Conservation (phyloP, 2,888 invertebrate species). For the Oxycera nigricornis region DNA sequence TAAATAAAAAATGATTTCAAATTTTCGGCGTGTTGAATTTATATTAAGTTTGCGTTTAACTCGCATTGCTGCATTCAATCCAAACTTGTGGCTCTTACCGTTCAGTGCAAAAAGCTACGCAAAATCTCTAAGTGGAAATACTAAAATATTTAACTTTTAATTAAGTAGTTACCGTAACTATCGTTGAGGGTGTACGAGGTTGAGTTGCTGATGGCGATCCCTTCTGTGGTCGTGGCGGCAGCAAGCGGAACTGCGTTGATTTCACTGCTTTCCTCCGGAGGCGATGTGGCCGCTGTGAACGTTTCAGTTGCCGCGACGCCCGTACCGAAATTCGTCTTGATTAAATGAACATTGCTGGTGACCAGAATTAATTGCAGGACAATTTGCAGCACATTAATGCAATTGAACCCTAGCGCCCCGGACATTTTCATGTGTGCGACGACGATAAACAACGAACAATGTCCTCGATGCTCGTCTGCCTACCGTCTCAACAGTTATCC, state of each 20-base stretch:
- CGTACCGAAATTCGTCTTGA: slow-evolving; percentile 40
- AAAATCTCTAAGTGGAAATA: not conserved
- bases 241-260: slow-evolving; percentile 8
- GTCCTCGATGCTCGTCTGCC: slow-evolving; percentile 24
- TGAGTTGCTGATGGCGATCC: slow-evolving; percentile 15
- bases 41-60: too few species aligned
- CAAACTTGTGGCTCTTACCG: too few species aligned
- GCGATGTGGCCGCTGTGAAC: not conserved
- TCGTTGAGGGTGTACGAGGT: slow-evolving; percentile 38
- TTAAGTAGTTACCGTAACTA: slow-evolving; percentile 41
- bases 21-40: too few species aligned
- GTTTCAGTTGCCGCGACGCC: slow-evolving; percentile 12
- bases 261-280: not conserved
- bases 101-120: too few species aligned
- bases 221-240: slow-evolving; percentile 40
- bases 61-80: too few species aligned
- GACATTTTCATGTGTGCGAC: slow-evolving; percentile 32
- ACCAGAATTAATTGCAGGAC: slow-evolving; percentile 46
- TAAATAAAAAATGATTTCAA: too few species aligned
- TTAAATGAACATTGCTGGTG: slow-evolving; percentile 42
- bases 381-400: slow-evolving; percentile 45
- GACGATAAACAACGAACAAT: slow-evolving; percentile 31
- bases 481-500: slow-evolving; percentile 14
- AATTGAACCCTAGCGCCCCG: slow-evolving; percentile 29
- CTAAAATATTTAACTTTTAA: slow-evolving; percentile 16